Evolutionary conservation across 1,140 invertebrate species (phyloP), one percentile per base, ranked within the genome.

Genomic region (Proctacanthus coquilletti): DNA sequence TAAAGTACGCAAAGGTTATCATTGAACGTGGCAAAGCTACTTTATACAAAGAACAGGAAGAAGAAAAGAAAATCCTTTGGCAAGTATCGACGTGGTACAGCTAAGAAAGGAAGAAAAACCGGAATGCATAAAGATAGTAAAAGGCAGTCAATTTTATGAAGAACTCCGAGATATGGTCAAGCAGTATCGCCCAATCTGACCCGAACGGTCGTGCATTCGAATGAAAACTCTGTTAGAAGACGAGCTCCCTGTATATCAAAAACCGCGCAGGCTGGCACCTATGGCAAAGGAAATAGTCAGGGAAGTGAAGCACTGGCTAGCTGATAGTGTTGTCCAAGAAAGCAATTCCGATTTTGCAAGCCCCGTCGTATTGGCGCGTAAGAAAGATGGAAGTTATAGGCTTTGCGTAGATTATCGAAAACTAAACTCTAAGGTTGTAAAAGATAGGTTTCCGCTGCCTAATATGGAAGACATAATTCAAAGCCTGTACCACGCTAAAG

Each of bases 391-490:
- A 25, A 25, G 39, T 9, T 31, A 36, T 9, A 29, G 46, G 25
- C 11, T 50, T 14, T 50, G 48, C 34, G 33, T 53, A 1, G 49
- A 53, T 30, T 50, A 40, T 38, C 32, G 50, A 10, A 19, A 21
- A 4, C 21, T 52, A 29, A 52, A 52, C 40, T 19, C 21, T 10
- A 29, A 34, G 18, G 32, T 42, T 18, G 20, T 40, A 9, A 27
- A 27, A 20, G 34, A 31, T 39, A 34, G 34, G 21, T 46, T 21
- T 48, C 45, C 41, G 4, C 37, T 72, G 6, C 66, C 65, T 10
- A 46, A 53, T 13, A 59, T 69, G 8, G 56, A 62, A 18, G 59
- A 64, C 15, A 56, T 49, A 11, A 40, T 72, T 6, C 51, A 61
- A 34, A 38, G 38, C 4, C 25, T 68, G 21, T 44, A 42, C 8